Base-by-base conservation (phyloP, 2,888 invertebrate genomes). In the Lepas anatifera region DNA sequence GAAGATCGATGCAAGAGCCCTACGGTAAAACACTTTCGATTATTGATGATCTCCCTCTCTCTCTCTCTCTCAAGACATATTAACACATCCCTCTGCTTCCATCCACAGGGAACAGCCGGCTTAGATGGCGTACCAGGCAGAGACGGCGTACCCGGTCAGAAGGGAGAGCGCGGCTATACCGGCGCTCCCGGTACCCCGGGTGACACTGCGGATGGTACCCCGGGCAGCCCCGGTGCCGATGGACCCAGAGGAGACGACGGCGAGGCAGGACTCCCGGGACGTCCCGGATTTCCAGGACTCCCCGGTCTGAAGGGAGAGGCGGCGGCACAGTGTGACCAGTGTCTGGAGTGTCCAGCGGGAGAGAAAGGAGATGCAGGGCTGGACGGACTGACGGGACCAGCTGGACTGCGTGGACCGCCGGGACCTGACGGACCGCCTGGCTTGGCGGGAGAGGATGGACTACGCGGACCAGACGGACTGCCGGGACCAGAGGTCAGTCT, bases 221-320 rank as follows among this genome's bases (percentile, higher is more conserved):
- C 72, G 27, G 72, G 72, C 25, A 6, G 52, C 8, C 68, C 69
- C 22, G 75, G 81, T 68, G 69, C 87, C 27, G 86, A 89, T 18
- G 94, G 94, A 64, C 84, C 84, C 2, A 84, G 90, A 74, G 95
- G 94, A 70, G 90, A 90, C 0, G 90, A 89, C 76, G 95, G 94
- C 73, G 85, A 86, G 37, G 78, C 83, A 68, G 94, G 94, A 22
- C 81, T 81, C 73, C 80, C 81, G 70, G 90, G 90, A 18, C 77
- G 78, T 0, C 80, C 85, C 76, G 90, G 90, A 69, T 52, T 72
- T 16, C 76, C 77, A 7, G 79, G 80, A 43, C 66, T 74, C 10
- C 78, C 79, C 27, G 86, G 86, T 69, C 78, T 79, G 25, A 85
- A 85, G 76, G 88, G 88, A 73, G 85, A 86, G 71, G 78, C 83